These are phyloP conservation scores for Peromyscus californicus DNA, from an alignment of 2,113 vertebrate species.

Conservation along the genomic window DNA sequence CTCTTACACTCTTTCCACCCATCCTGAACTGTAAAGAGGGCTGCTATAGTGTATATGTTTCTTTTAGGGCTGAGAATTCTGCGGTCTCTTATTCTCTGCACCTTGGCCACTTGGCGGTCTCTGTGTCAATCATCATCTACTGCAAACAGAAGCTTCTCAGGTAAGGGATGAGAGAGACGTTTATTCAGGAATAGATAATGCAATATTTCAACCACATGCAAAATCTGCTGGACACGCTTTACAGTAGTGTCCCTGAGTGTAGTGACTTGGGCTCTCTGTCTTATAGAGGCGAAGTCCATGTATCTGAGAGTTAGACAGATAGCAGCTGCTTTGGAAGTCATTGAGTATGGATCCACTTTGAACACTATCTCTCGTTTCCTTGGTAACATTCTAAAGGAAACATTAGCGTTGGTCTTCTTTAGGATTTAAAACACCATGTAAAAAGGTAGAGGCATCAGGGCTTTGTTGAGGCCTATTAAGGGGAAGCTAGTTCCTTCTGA, in stretches of 20 bases:
- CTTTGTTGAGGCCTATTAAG: not conserved
- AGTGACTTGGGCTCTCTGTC: not conserved
- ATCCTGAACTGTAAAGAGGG: not conserved
- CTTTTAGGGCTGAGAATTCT: not conserved
- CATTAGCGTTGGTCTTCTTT: not conserved
- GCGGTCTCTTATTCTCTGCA: not conserved
- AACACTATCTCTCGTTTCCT: not conserved
- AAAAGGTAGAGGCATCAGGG: not conserved
- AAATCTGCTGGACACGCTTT: conserved; percentile 21
- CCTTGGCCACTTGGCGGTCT: not conserved
- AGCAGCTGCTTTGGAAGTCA: no score
- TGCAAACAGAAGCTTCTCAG: not conserved
- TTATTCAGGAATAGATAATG: not conserved
- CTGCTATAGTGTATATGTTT: not conserved
- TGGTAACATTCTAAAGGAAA: conserved; percentile 8
- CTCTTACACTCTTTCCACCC: not conserved
- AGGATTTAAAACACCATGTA: conserved; percentile 2
- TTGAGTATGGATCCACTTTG: not conserved
- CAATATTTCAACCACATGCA: not conserved
- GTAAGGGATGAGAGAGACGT: not conserved
- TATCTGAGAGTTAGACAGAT: not conserved
- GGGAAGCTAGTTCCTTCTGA: not conserved
- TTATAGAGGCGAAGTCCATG: conserved; percentile 56
- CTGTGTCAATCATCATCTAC: not conserved
- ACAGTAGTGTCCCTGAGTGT: not conserved